These are phyloP conservation scores for Ochotona princeps DNA, from an alignment of 2,113 vertebrate species.

Conservation along the genomic window DNA sequence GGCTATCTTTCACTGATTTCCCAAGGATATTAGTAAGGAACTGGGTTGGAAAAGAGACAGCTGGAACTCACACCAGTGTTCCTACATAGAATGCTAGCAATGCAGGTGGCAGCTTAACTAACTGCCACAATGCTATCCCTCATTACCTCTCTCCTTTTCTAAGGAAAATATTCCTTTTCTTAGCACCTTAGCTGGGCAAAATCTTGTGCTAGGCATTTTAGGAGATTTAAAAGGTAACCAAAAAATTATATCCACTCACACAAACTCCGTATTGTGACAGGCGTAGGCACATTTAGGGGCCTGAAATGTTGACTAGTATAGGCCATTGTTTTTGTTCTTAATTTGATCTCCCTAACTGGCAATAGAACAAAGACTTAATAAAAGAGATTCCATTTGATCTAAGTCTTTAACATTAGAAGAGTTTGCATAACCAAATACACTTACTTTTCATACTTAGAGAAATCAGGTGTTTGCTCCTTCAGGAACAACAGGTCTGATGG, in stretches of 20 bases:
- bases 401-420: background rate
- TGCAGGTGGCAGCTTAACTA: too few relatives aligned
- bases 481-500: background rate
- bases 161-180: background rate
- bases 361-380: background rate
- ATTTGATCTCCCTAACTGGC: background rate
- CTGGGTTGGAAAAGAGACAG: too few relatives aligned
- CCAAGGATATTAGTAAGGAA: too few relatives aligned
- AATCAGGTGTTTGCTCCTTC: background rate
- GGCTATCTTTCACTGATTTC: too few relatives aligned
- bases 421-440: background rate
- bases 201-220: background rate
- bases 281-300: background rate
- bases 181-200: background rate
- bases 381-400: background rate
- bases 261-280: background rate
- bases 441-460: background rate
- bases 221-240: background rate
- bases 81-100: too few relatives aligned
- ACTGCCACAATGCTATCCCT: too few relatives aligned
- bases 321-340: background rate
- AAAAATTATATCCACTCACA: background rate
- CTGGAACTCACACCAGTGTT: too few relatives aligned
- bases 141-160: too few relatives aligned
- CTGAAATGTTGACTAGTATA: background rate